Conservation (phyloP, 2,888 invertebrate species). For the Nipponacmea schrenckii region DNA sequence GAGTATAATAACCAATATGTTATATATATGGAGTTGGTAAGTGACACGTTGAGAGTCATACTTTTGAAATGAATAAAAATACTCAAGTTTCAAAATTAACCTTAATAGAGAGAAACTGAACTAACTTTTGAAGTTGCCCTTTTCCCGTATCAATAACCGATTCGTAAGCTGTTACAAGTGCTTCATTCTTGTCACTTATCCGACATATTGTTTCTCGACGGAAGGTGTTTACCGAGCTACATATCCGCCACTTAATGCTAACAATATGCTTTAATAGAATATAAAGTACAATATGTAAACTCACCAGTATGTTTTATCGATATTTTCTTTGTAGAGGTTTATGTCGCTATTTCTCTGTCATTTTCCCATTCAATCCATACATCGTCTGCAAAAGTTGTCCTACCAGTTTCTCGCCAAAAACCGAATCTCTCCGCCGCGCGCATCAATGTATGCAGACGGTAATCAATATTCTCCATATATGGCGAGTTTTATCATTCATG, state of each 20-base stretch:
- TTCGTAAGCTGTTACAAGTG: too few relatives aligned
- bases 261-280: too few relatives aligned
- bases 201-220: conserved; percentile 6
- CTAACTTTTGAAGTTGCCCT: too few relatives aligned
- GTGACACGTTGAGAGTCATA: too few relatives aligned
- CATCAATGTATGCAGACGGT: background rate
- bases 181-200: background rate
- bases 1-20: too few relatives aligned
- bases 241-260: background rate
- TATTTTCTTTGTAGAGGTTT: background rate
- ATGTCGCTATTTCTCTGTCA: conserved; percentile 4
- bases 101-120: too few relatives aligned
- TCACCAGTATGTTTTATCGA: conserved; percentile 3
- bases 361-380: conserved; percentile 6
- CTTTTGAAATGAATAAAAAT: too few relatives aligned
- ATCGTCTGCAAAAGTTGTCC: conserved; percentile 7
- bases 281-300: background rate
- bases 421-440: background rate
- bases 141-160: too few relatives aligned
- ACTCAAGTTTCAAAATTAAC: too few relatives aligned
- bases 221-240: background rate
- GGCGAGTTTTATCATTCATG: conserved; percentile 8
- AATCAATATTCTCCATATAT: conserved; percentile 8
- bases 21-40: too few relatives aligned
- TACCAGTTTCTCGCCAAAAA: background rate